Base-by-base conservation (phyloP, 2,797 vertebrate species). In the Platyrinchus mystaceus region DNA sequence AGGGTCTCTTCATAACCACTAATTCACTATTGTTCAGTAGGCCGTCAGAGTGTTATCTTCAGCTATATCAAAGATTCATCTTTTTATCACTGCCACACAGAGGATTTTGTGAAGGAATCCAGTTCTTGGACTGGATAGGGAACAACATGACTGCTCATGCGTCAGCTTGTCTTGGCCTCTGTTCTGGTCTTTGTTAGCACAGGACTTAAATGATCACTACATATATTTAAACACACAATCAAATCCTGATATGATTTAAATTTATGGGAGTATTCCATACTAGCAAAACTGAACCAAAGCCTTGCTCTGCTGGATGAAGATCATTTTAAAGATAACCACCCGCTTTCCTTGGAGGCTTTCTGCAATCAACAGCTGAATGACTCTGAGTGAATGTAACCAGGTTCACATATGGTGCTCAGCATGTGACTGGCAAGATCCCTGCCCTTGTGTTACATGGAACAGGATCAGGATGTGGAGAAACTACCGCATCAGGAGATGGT, bases 161-260 rank as follows among this genome's bases (percentile, higher is more conserved):
- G 0, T 85, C 76, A 81, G 46, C 73, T 71, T 53, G 20, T 75
- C 79, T 87, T 89, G 79, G 75, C 43, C 43, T 32, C 71, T 71
- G 28, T 81, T 81, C 76, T 79, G 67, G 28, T 91, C 89, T 90
- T 94, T 76, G 39, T 83, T 93, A 91, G 84, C 73, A 63, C 37
- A 88, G 52, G 55, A 78, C n/a, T 73, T 56, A 73, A 89, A 76
- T 73, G 18, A 81, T 93, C 36, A 26, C 21, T 37, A 34, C 43
- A 27, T 78, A 47, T 55, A 74, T 89, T 89, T 85, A 93, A 91
- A 96, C 62, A 81, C 62, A 63, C 76, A 75, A 41, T 84, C 59
- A 75, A 78, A 77, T 58, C 69, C 58, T 90, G 87, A 49, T 73
- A 90, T 23, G 14, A 89, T 89, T 91, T 84, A 89, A 92, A 87